These are phyloP conservation scores for Pachliopta kotzebuea DNA, from an alignment of 2,888 invertebrate species.

Conservation along the genomic window DNA sequence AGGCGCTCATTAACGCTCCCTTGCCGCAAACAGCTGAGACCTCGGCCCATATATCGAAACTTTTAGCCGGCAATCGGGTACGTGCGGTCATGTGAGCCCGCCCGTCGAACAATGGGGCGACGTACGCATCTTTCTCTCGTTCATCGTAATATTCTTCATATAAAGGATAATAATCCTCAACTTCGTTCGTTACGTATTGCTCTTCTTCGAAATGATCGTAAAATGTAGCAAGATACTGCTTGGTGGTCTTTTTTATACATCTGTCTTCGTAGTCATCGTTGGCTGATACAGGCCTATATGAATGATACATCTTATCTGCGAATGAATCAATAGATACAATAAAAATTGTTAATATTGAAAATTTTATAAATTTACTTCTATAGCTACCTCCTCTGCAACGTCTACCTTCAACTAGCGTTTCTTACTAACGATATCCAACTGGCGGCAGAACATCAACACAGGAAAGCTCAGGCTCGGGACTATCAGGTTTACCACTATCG, in stretches of 20 bases:
- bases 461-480: slow-evolving; percentile 67
- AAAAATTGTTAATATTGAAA: slow-evolving; percentile 28
- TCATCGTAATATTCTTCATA: slow-evolving; percentile 59
- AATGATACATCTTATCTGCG: slow-evolving; percentile 58
- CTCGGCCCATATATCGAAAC: slow-evolving; percentile 73
- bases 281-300: slow-evolving; percentile 16
- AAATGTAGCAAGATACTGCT: slow-evolving; percentile 35
- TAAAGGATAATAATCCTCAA: slow-evolving; percentile 53
- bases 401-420: slow-evolving; percentile 42
- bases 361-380: slow-evolving; percentile 14
- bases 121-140: slow-evolving; percentile 51
- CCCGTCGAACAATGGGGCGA: slow-evolving; percentile 69
- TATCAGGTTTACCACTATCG: slow-evolving; percentile 72
- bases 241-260: slow-evolving; percentile 40
- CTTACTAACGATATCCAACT: slow-evolving; percentile 68
- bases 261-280: slow-evolving; percentile 23
- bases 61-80: slow-evolving; percentile 62
- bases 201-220: slow-evolving; percentile 46
- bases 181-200: slow-evolving; percentile 49
- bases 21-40: slow-evolving; percentile 66
- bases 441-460: slow-evolving; percentile 71
- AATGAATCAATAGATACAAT: slow-evolving; percentile 47
- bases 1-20: slow-evolving; percentile 64
- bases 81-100: slow-evolving; percentile 61
- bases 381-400: slow-evolving; percentile 36